phyloP scores from a whole-genome alignment of 2,113 vertebrate species.

The Climacteris rufus region DNA sequence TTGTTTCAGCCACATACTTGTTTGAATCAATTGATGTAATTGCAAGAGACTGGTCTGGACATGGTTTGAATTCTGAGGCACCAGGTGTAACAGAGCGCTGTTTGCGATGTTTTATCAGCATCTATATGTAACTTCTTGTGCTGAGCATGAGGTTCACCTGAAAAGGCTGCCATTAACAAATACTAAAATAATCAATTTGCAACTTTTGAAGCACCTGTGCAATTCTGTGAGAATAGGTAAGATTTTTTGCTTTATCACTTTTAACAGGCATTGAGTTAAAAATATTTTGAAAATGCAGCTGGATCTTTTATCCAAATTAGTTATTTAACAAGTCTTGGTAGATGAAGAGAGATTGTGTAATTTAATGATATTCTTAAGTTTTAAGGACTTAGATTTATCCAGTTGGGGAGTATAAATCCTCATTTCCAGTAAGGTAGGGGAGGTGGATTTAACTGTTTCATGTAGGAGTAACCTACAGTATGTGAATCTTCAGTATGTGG shows the following conservation, averaged over 20 bases:
- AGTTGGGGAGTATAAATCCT: not conserved
- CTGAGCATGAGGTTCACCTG: not conserved
- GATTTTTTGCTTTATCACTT: not conserved
- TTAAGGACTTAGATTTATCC: not conserved
- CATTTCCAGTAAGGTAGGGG: not conserved
- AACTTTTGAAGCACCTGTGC: not conserved
- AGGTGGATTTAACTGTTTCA: not conserved
- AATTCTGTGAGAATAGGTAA: not conserved
- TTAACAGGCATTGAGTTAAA: not conserved
- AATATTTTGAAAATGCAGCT: not conserved
- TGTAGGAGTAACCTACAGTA: not conserved
- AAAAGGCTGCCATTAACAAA: not conserved
- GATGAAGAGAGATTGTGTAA: not conserved
- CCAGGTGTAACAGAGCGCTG: not conserved
- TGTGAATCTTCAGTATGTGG: not conserved
- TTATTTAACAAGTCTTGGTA: not conserved
- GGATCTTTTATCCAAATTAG: not conserved
- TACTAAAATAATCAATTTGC: not conserved
- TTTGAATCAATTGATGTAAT: constrained; percentile 23
- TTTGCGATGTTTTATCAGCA: not conserved
- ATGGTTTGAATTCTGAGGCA: not conserved
- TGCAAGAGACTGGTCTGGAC: not conserved
- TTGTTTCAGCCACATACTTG: not conserved
- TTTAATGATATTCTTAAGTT: not conserved
- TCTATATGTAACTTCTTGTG: not conserved